Percentiles rank a stretch among this genome's conserved stretches.
Conservation (phyloP, 2,113 vertebrate species). For the Indri indri region DNA sequence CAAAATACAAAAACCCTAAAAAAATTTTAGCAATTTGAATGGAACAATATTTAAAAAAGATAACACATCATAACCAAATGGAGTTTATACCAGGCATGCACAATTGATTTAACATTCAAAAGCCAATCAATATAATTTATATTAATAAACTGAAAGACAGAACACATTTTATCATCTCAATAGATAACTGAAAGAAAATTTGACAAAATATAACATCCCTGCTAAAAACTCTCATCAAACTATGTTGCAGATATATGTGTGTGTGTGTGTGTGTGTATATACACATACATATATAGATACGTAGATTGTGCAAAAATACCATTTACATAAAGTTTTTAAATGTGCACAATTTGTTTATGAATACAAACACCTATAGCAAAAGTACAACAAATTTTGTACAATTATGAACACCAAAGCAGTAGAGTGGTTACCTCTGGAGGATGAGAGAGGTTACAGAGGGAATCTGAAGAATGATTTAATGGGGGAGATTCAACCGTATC, state of each 20-base stretch:
- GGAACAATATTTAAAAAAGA: not conserved
- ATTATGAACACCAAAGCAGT: not conserved
- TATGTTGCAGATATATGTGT: not conserved
- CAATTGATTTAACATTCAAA: not conserved
- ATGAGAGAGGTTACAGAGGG: not conserved
- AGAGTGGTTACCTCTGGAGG: not conserved
- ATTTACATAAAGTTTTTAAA: not conserved
- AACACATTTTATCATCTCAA: not conserved
- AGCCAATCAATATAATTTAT: not conserved
- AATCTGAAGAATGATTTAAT: not conserved
- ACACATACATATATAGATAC: not conserved
- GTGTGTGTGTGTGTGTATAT: not conserved
- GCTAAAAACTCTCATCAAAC: not conserved
- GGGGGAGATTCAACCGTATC: not conserved
- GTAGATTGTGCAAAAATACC: not conserved
- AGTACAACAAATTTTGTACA: not conserved
- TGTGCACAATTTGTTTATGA: not conserved
- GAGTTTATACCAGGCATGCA: not conserved
- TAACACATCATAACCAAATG: not conserved
- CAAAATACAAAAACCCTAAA: not conserved
- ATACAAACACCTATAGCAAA: not conserved
- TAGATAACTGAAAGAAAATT: not conserved
- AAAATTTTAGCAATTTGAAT: slow-evolving; percentile 9
- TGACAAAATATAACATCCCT: not conserved
- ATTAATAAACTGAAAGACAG: not conserved